These are phyloP conservation scores for Drosophila kanapiae DNA, from an alignment of 1,140 invertebrate species.

Conservation along the genomic window DNA sequence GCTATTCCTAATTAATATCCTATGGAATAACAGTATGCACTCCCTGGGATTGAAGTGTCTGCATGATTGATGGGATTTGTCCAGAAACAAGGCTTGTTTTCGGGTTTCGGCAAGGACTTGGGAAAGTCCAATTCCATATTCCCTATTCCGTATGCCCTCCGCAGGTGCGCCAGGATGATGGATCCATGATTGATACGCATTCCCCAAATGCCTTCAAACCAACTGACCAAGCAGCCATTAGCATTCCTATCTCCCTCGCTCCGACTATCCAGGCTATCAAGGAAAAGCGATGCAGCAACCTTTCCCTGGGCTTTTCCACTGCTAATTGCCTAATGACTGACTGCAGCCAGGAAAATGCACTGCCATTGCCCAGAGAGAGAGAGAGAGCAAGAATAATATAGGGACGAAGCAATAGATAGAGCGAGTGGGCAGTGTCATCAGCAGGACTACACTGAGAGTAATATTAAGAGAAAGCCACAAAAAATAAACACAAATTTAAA, in stretches of 20 bases:
- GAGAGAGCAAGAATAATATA: not conserved
- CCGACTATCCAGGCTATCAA: not conserved
- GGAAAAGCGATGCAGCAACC: not conserved
- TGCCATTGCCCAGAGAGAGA: not conserved
- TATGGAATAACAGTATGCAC: not conserved
- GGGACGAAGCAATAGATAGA: slow-evolving; percentile 5
- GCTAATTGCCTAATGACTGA: slow-evolving; percentile 50
- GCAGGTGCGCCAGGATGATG: slow-evolving; percentile 29
- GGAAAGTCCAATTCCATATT: not conserved
- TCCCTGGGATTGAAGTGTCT: not conserved
- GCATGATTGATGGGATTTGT: slow-evolving; percentile 8
- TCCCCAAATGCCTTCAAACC: slow-evolving; percentile 12
- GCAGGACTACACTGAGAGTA: not conserved
- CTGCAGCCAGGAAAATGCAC: slow-evolving; percentile 22
- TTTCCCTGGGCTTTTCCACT: slow-evolving; percentile 6
- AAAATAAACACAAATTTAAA: not conserved
- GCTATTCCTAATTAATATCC: too few relatives aligned
- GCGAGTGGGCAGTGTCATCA: not conserved
- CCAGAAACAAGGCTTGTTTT: not conserved
- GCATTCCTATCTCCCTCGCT: not conserved
- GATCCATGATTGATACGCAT: slow-evolving; percentile 42
- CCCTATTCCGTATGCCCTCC: not conserved
- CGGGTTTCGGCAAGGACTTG: too few relatives aligned
- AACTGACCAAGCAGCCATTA: slow-evolving; percentile 22
- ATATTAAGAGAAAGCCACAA: rapidly evolving